Conservation (phyloP, 2,797 vertebrate genomes). For the Acanthurus tractus region DNA sequence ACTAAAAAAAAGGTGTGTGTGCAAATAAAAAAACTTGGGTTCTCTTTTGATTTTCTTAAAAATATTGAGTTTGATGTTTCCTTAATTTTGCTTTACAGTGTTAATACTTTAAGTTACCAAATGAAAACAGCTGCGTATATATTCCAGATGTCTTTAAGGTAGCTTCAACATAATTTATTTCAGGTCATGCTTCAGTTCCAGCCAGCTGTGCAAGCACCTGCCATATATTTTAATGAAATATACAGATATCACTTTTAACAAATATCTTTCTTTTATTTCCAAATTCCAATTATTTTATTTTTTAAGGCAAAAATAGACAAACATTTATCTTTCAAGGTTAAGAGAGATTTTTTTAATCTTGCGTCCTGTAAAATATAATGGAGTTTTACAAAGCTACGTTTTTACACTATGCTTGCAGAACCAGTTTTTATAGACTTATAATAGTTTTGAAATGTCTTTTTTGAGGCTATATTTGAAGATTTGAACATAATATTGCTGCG, state of each 20-base stretch:
- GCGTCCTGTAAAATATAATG: too few relatives aligned
- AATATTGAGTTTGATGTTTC: neutral
- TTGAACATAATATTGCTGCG: neutral
- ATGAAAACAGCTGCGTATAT: neutral
- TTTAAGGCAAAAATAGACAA: too few relatives aligned
- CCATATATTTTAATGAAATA: slow-evolving; percentile 9
- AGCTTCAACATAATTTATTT: slow-evolving; percentile 3
- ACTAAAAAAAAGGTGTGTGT: too few relatives aligned
- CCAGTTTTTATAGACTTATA: neutral
- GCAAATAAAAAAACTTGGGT: neutral
- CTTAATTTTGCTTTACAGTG: neutral
- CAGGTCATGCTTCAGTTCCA: neutral
- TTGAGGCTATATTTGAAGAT: slow-evolving; percentile 13
- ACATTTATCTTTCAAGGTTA: too few relatives aligned
- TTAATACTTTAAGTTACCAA: neutral
- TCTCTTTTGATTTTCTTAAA: neutral
- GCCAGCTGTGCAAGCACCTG: slow-evolving; percentile 36
- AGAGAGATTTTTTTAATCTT: too few relatives aligned
- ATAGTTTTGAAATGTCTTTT: neutral
- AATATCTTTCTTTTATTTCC: too few relatives aligned
- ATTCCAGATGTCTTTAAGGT: neutral
- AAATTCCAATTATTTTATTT: too few relatives aligned
- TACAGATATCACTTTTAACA: neutral
- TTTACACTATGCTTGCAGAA: neutral
- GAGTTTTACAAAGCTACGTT: too few relatives aligned